phyloP scores from a whole-genome alignment of 2,888 invertebrate species.

The Leptinotarsa tumamoca region DNA sequence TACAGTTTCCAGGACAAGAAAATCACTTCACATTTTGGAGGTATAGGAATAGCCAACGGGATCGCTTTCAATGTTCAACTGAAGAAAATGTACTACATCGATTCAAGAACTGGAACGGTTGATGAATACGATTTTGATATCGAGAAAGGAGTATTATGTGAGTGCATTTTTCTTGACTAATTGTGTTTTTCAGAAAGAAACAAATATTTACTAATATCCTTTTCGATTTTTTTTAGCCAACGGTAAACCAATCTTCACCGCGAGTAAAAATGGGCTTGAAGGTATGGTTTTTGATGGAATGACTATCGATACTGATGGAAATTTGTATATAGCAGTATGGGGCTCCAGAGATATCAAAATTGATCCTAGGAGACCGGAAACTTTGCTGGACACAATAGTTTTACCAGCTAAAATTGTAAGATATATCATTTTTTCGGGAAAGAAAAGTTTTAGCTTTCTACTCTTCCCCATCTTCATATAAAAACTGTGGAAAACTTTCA shows the following conservation, averaged over 20 bases:
- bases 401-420: conserved; percentile 75
- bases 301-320: conserved; percentile 83
- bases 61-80: conserved; percentile 78
- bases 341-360: conserved; percentile 73
- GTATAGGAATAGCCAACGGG: conserved; percentile 71
- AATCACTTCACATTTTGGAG: conserved; percentile 49
- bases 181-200: no score
- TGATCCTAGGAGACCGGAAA: conserved; percentile 69
- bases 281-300: conserved; percentile 77
- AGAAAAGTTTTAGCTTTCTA: no score
- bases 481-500: no score
- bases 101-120: conserved; percentile 74
- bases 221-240: conserved; percentile 67
- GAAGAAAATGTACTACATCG: conserved; percentile 81
- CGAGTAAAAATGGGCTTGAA: conserved; percentile 63
- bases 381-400: conserved; percentile 71
- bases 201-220: no score
- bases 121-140: conserved; percentile 76
- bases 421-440: conserved; percentile 43
- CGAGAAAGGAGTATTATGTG: conserved; percentile 66
- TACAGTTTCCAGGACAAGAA: conserved; percentile 49
- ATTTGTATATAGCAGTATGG: conserved; percentile 83
- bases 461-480: no score
- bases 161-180: no score
- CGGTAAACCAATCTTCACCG: conserved; percentile 71